A percentile compares a stretch with the other conserved stretches of the same genome.
phyloP scores from a whole-genome alignment of 2,113 vertebrate species.

The Psettodes erumei region DNA sequence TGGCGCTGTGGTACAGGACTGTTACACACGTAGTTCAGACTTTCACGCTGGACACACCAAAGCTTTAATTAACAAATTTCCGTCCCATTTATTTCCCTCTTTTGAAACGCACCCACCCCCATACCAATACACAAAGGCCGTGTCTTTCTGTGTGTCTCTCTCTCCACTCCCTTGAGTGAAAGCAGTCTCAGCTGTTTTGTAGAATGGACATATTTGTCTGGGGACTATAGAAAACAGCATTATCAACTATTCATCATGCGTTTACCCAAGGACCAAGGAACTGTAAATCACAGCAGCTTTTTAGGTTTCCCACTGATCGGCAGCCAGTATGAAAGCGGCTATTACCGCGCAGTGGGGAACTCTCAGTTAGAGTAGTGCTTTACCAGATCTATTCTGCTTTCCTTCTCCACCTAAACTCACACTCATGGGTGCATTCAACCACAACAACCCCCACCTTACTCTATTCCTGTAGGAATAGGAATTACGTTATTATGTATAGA shows the following conservation, averaged over 20 bases:
- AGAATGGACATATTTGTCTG: constrained; percentile 10
- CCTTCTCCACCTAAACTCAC: background rate
- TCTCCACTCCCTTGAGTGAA: constrained; percentile 4
- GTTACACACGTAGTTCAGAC: constrained; percentile 1
- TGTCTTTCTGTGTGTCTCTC: constrained; percentile 12
- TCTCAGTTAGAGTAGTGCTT: background rate
- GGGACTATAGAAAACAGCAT: constrained; percentile 38
- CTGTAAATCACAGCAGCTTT: constrained; percentile 17
- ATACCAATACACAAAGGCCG: background rate
- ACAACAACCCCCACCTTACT: too few species aligned
- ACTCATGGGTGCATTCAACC: background rate
- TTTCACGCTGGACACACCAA: constrained; percentile 13
- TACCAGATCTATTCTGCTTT: background rate
- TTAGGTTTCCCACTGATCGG: constrained; percentile 2
- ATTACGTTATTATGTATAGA: too few species aligned
- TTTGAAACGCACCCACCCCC: background rate
- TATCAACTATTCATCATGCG: constrained; percentile 39
- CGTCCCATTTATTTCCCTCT: constrained; percentile 9
- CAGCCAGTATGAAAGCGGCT: constrained; percentile 13
- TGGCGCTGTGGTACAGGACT: constrained; percentile 23
- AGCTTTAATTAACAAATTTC: constrained; percentile 30
- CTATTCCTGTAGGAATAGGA: too few species aligned
- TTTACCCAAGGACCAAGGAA: constrained; percentile 16
- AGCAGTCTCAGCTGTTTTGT: constrained; percentile 46
- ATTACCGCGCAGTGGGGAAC: constrained; percentile 13